Conservation (phyloP, 1,140 invertebrate species). For the Hermetia illucens region DNA sequence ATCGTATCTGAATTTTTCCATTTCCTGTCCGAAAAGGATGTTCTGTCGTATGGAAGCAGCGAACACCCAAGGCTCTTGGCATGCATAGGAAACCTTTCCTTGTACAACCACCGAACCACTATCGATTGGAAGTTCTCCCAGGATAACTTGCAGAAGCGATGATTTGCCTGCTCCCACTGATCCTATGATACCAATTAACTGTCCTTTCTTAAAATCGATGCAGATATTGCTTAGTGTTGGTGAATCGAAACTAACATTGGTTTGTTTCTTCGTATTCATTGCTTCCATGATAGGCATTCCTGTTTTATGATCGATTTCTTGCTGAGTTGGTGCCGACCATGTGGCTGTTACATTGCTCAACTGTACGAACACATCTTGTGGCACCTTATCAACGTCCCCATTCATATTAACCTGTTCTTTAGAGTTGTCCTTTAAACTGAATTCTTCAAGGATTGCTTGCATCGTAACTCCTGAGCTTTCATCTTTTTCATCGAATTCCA, state of each 20-base stretch:
- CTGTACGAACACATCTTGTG: not conserved
- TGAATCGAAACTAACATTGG: no score
- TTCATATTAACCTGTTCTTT: no score
- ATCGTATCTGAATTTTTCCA: constrained; percentile 43
- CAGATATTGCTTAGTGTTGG: not conserved
- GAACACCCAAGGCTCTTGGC: constrained; percentile 33
- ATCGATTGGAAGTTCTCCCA: constrained; percentile 19
- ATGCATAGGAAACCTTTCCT: constrained; percentile 20
- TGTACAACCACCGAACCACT: constrained; percentile 12
- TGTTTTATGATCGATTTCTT: not conserved
- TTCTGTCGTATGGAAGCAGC: constrained; percentile 52
- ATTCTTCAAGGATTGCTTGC: no score
- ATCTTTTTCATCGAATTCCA: constrained; percentile 39
- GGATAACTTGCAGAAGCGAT: constrained; percentile 32
- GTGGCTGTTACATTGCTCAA: constrained; percentile 17
- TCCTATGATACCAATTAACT: constrained; percentile 45
- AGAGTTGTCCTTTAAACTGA: constrained; percentile 9
- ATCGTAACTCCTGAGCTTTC: no score
- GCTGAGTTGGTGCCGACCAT: constrained; percentile 10
- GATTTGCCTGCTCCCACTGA: constrained; percentile 47
- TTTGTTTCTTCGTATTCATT: no score
- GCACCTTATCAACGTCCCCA: not conserved
- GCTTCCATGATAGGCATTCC: not conserved
- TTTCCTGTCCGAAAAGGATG: constrained; percentile 56
- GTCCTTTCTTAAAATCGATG: constrained; percentile 26